phyloP scores from a whole-genome alignment of 2,797 vertebrate species.

The Antennarius maculatus region DNA sequence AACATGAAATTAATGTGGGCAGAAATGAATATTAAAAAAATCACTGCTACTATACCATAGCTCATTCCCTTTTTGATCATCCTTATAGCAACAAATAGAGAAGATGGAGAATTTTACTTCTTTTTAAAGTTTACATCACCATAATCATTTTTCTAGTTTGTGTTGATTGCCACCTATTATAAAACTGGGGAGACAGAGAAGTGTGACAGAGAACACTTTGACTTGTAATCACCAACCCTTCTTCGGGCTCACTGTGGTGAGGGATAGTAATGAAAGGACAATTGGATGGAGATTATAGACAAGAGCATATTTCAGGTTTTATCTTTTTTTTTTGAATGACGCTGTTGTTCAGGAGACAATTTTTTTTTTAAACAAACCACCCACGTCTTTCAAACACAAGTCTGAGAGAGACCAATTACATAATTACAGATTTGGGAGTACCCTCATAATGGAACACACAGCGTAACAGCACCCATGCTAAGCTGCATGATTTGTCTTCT shows the following conservation, averaged over 20 bases:
- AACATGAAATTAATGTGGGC: conserved; percentile 13
- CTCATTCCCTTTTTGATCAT: conserved; percentile 30
- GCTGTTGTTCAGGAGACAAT: not conserved
- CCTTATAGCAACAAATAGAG: conserved; percentile 55
- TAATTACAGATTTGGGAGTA: conserved; percentile 43
- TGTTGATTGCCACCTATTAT: conserved; percentile 48
- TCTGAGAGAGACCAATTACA: conserved; percentile 29
- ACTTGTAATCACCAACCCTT: conserved; percentile 38
- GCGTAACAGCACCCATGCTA: conserved; percentile 12
- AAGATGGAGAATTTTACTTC: conserved; percentile 54
- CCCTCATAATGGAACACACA: conserved; percentile 17
- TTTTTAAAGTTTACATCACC: conserved; percentile 50
- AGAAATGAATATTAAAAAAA: conserved; percentile 41
- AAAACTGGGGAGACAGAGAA: conserved; percentile 18
- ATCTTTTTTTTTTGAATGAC: conserved; percentile 8
- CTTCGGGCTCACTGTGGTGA: conserved; percentile 33
- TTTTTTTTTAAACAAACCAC: conserved; percentile 19
- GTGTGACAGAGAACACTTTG: conserved; percentile 48
- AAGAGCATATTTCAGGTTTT: conserved; percentile 11
- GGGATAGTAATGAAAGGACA: conserved; percentile 35
- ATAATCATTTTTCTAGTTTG: conserved; percentile 50
- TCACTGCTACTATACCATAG: conserved; percentile 36
- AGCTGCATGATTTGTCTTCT: conserved; percentile 12
- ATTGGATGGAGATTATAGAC: conserved; percentile 39
- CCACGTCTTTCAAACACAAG: conserved; percentile 16